These are phyloP conservation scores for Lates japonicus DNA, from an alignment of 2,797 vertebrate genomes.

Conservation along the genomic window DNA sequence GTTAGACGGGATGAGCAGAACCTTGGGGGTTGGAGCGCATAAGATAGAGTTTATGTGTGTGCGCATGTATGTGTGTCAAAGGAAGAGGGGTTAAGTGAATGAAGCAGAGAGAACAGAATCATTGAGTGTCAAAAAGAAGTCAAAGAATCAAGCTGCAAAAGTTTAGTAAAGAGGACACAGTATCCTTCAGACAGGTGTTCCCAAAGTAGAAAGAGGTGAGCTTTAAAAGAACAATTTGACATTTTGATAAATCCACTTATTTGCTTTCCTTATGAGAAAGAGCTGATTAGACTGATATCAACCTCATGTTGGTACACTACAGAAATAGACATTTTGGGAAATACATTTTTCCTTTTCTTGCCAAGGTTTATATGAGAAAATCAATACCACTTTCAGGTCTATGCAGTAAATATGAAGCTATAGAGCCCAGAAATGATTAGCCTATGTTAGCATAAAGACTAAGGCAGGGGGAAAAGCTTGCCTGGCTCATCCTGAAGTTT, in stretches of 20 bases:
- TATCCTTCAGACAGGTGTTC: constrained; percentile 1
- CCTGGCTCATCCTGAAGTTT: too few species aligned
- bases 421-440: too few species aligned
- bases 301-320: too few species aligned
- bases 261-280: neutral
- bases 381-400: too few species aligned
- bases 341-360: neutral
- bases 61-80: constrained; percentile 2
- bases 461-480: too few species aligned
- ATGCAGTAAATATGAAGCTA: too few species aligned
- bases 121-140: constrained; percentile 6
- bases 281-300: neutral
- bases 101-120: neutral
- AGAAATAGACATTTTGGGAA: neutral
- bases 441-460: too few species aligned
- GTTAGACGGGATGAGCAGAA: constrained; percentile 43
- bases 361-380: too few species aligned
- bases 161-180: neutral
- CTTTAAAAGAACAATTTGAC: neutral
- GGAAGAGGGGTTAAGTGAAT: neutral
- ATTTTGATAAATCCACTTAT: neutral
- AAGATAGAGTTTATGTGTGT: neutral
- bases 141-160: constrained; percentile 12
- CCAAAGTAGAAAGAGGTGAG: neutral
- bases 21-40: neutral